Percentiles rank a stretch among this genome's conserved stretches.
Conservation (phyloP, 2,888 invertebrate genomes). For the Dicycla oo region DNA sequence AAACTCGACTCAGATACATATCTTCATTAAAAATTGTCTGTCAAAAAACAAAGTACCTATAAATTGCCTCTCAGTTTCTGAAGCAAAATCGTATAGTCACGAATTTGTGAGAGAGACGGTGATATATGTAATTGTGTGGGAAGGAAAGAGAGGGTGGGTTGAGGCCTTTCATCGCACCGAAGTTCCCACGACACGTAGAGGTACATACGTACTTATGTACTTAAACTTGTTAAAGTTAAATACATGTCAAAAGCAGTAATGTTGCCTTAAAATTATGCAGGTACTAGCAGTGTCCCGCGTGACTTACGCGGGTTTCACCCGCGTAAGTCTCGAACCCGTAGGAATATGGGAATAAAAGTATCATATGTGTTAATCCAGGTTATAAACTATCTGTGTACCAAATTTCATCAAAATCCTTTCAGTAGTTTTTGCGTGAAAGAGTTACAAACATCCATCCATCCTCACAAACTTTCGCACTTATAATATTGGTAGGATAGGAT, state of each 20-base stretch:
- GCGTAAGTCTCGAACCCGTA: no score
- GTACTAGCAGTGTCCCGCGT: no score
- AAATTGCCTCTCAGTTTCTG: slow-evolving; percentile 74
- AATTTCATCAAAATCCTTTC: no score
- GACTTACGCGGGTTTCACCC: no score
- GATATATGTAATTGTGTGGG: slow-evolving; percentile 32
- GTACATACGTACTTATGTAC: slow-evolving; percentile 33
- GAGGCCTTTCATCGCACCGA: slow-evolving; percentile 69
- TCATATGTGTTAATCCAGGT: no score
- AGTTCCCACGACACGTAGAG: slow-evolving; percentile 78
- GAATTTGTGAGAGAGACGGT: slow-evolving; percentile 76
- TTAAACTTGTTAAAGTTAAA: slow-evolving; percentile 42
- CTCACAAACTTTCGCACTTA: no score
- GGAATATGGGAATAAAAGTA: no score
- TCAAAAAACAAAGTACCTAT: slow-evolving; percentile 75
- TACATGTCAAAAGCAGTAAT: slow-evolving; percentile 30
- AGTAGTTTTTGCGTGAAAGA: no score
- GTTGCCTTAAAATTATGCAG: slow-evolving; percentile 15
- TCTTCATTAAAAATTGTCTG: slow-evolving; percentile 73
- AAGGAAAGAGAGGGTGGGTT: slow-evolving; percentile 61
- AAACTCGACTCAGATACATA: slow-evolving; percentile 64
- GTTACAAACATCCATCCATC: no score
- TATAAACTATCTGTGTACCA: no score
- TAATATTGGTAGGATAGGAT: no score
- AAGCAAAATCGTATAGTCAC: slow-evolving; percentile 84